A percentile compares a stretch with the other conserved stretches of the same genome.
Conservation (phyloP, 2,888 invertebrate genomes). For the Dermolepida albohirtum region DNA sequence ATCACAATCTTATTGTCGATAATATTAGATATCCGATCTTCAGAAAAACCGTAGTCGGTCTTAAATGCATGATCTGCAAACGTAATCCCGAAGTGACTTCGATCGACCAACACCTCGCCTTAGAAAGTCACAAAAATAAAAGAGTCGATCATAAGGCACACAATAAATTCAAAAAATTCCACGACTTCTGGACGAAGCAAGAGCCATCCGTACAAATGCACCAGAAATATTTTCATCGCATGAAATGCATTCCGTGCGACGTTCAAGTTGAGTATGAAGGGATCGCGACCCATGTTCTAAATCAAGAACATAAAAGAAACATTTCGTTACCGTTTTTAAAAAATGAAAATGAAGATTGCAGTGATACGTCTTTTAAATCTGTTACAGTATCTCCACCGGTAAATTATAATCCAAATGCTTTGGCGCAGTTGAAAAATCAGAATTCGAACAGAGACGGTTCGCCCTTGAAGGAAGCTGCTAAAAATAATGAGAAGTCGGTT, state of each 20-base stretch:
- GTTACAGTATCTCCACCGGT: no score
- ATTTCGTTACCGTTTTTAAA: not conserved
- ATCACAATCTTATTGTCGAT: conserved; percentile 20
- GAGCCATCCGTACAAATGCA: conserved; percentile 25
- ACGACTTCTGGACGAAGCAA: conserved; percentile 32
- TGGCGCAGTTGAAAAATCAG: no score
- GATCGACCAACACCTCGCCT: conserved; percentile 7
- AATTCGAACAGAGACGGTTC: no score
- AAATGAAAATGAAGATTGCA: not conserved
- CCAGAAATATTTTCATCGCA: conserved; percentile 29
- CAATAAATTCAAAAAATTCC: conserved; percentile 32
- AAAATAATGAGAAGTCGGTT: no score
- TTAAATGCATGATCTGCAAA: conserved; percentile 39
- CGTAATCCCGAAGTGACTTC: conserved; percentile 3
- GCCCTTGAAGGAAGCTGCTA: no score
- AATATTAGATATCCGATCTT: conserved; percentile 31
- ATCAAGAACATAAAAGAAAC: not conserved
- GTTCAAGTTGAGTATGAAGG: conserved; percentile 10
- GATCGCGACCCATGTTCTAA: conserved; percentile 23
- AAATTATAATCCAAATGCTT: no score
- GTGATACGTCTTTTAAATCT: no score
- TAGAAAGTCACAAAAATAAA: conserved; percentile 3
- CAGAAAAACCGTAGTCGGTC: conserved; percentile 14
- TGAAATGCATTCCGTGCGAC: conserved; percentile 34
- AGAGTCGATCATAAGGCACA: not conserved